Evolutionary conservation across 2,888 invertebrate genomes (phyloP).

Genomic region (Tetranychus truncatus): DNA sequence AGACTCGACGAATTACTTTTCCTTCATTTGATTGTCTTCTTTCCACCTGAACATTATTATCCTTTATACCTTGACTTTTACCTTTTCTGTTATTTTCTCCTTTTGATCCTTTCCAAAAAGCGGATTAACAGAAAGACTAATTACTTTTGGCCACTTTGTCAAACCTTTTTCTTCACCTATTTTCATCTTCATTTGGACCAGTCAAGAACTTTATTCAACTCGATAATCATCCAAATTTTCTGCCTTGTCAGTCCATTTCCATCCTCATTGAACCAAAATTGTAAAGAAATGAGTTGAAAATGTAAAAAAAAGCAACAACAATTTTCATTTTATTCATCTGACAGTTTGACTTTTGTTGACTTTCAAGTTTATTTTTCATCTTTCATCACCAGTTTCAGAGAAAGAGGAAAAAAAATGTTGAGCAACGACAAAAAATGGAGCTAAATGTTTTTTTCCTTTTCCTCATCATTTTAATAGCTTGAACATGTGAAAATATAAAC

Average conservation of each 20-base stretch:
- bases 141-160: not conserved
- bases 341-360: no score
- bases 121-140: not conserved
- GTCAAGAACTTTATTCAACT: not conserved
- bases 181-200: not conserved
- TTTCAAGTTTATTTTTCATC: no score
- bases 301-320: no score
- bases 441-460: not conserved
- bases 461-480: not conserved
- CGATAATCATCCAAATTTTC: not conserved
- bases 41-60: not conserved
- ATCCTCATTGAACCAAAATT: no score
- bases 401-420: not conserved
- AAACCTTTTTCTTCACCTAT: not conserved
- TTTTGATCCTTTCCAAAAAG: not conserved
- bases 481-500: not conserved
- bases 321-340: no score
- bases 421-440: not conserved
- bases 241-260: not conserved
- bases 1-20: no score
- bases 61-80: not conserved
- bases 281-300: no score
- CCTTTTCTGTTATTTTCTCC: not conserved
- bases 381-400: no score
- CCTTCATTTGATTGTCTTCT: not conserved